Evolutionary conservation across 2,113 vertebrate genomes (phyloP), one percentile per base, ranked within the genome.

Genomic region (Pteruthius melanotis): DNA sequence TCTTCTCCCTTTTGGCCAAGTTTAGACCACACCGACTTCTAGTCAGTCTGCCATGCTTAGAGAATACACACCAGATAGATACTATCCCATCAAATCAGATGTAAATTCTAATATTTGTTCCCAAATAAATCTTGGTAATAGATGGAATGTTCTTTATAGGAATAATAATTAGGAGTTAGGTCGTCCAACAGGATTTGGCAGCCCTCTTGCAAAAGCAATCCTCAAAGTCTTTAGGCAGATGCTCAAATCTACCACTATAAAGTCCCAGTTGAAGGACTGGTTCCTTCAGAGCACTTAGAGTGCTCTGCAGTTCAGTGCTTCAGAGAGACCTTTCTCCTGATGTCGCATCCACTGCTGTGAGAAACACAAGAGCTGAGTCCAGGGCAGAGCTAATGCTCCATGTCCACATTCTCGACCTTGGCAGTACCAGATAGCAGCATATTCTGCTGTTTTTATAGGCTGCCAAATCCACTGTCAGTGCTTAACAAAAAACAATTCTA

Each of bases 121-220:
- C 71, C 59, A 86, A 90, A 93, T 80, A 94, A 83, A 83, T 80
- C 78, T 77, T 93, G 66, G 74, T 80, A 84, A 74, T 76, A 91
- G 91, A 91, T 94, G 78, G 59, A 69, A 54, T 76, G 15, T 61
- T 94, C 60, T 93, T 90, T 35, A 60, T 35, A 78, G 31, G 33
- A 70, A 94, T 63, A 90, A 76, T 80, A 95, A 93, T 56, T 77
- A 76, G 24, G 39, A 66, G 39, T 69, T 74, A 69, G 19, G 12
- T 77, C 50, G 50, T 94, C 60, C 70, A 91, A 13, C 11, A n/a
- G 33, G 21, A 63, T 90, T 74, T 83, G 54, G 54, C 53, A 85
- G 17, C 6, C 19, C 7, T 83, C 30, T 80, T 85, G 28, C 12
- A 57, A 93, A 76, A 71, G 16, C 42, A 90, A 63, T 44, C 27